Evolutionary conservation across 2,797 vertebrate genomes (phyloP).

Genomic region (Zenarchopterus dispar): DNA sequence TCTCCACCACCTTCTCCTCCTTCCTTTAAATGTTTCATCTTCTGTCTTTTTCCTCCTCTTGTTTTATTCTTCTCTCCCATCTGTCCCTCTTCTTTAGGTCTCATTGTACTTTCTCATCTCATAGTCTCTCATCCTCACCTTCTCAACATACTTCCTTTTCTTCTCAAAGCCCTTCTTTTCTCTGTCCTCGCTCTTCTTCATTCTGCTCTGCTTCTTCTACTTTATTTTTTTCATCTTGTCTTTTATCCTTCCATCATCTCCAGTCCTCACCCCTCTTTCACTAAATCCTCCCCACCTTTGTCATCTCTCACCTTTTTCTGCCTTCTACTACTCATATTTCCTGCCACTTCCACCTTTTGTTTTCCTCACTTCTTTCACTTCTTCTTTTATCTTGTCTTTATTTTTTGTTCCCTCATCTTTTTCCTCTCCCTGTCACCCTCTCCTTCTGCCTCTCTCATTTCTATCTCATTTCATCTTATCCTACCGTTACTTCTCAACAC

Average conservation of each 20-base stretch:
- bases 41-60: not conserved
- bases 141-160: not conserved
- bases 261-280: not conserved
- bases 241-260: not conserved
- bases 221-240: not conserved
- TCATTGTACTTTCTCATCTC: constrained; percentile 4
- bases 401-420: not conserved
- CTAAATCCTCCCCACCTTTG: not conserved
- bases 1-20: constrained; percentile 19
- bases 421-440: not conserved
- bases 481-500: too few relatives aligned
- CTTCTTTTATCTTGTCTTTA: not conserved
- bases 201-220: not conserved
- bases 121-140: not conserved
- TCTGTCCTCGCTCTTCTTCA: not conserved
- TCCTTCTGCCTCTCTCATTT: too few relatives aligned
- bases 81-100: constrained; percentile 12
- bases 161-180: not conserved
- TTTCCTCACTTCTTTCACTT: not conserved
- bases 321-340: too few relatives aligned
- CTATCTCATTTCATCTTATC: too few relatives aligned
- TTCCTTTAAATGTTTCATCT: constrained; percentile 5
- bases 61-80: not conserved
- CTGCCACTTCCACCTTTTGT: too few relatives aligned
- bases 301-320: not conserved